Base-by-base conservation (phyloP, 2,113 vertebrate genomes). In the Oryzias woworae region DNA sequence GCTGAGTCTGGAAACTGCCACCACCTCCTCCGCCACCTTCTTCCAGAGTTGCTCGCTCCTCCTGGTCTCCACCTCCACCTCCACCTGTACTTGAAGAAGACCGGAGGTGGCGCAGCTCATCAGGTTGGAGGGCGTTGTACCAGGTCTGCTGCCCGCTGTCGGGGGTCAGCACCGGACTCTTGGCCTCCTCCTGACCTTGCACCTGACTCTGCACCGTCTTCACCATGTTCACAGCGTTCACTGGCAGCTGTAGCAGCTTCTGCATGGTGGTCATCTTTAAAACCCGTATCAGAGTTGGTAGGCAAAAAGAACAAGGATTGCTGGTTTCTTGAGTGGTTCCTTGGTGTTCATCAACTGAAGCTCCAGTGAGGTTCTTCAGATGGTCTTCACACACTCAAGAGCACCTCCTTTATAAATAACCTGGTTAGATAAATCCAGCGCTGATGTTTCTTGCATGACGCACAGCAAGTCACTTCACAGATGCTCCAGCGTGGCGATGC, bases 61-160 rank as follows among this genome's bases (percentile, higher is more conserved):
- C 91, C 1, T 79, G 85, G 20, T 75, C 1, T 0, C 85, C 64
- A 2, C 82, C 70, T 2, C 77, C 66, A 23, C 86, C 28, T 31
- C 75, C 71, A 31, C 24, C 61, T 69, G 91, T 85, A 17, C 46
- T 18, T 20, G 16, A 8, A 20, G 47, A 87, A 14, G 84, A 57
- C 41, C 94, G 89, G 0, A 96, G 93, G 66, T 94, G 91, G 55
- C 66, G 89, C 28, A 96, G 91, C 75, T 98, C 96, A 1, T 98
- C 95, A 0, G 94, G 92, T 80, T 91, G 92, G 60, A 97, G 86
- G 18, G 95, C 91, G 20, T 78, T 96, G 90, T 98, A 98, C 95
- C 95, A 96, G 45, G 90, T 43, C 1, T 94, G 92, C 17, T 93
- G 91, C 5, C 80, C 85, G 0, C 88, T 83, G 23, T 96, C 94